Evolutionary conservation across 2,113 vertebrate genomes (phyloP).

Genomic region (Hippocampus guttulatus): DNA sequence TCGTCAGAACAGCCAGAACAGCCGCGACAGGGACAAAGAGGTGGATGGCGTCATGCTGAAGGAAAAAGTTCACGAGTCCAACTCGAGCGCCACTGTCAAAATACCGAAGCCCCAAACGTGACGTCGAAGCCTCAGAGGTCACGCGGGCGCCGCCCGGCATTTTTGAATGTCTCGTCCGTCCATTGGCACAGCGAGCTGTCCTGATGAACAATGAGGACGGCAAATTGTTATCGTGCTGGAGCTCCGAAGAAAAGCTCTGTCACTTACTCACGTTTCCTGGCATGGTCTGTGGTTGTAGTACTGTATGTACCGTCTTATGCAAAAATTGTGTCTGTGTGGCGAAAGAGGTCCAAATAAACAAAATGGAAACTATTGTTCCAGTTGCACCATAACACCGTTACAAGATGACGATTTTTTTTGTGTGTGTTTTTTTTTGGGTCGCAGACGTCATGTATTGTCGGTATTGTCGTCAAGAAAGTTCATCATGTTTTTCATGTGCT

Average conservation of each 20-base stretch:
- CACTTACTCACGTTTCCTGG: background rate
- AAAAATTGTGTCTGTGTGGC: background rate
- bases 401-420: background rate
- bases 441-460: background rate
- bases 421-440: background rate
- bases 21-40: slow-evolving; percentile 58
- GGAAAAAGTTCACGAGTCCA: slow-evolving; percentile 46
- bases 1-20: slow-evolving; percentile 67
- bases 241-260: background rate
- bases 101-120: background rate
- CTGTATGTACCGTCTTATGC: background rate
- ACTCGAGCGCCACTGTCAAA: slow-evolving; percentile 29
- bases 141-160: background rate
- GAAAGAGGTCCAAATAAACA: background rate
- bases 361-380: background rate
- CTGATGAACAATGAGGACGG: background rate
- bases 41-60: slow-evolving; percentile 41
- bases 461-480: background rate
- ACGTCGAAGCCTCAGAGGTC: background rate
- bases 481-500: background rate
- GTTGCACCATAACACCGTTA: background rate
- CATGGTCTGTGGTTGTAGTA: background rate
- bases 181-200: background rate
- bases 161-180: background rate
- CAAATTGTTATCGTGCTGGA: background rate